These are phyloP conservation scores for Rhadina sibilatrix DNA, from an alignment of 2,113 vertebrate genomes.

Conservation along the genomic window DNA sequence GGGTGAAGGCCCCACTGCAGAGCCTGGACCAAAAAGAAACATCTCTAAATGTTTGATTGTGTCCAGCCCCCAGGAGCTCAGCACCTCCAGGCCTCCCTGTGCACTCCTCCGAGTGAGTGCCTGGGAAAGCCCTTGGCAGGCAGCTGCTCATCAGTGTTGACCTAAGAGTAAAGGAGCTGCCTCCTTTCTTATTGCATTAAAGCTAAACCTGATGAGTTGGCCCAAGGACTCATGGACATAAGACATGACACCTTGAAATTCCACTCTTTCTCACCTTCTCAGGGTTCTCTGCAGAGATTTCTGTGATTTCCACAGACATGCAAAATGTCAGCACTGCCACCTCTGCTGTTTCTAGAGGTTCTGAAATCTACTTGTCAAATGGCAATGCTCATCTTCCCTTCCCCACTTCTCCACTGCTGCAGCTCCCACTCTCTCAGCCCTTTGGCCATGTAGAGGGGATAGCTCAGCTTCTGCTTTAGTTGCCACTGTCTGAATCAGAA, in stretches of 20 bases:
- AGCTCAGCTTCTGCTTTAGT: neutral
- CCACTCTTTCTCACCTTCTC: neutral
- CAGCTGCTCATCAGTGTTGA: neutral
- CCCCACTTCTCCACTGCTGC: neutral
- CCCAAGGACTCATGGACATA: neutral
- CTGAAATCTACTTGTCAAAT: neutral
- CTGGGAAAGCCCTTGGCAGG: neutral
- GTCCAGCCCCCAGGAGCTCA: neutral
- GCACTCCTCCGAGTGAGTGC: fast-evolving
- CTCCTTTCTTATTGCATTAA: neutral
- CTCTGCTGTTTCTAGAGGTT: neutral
- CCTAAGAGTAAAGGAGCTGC: neutral
- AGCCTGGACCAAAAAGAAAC: neutral
- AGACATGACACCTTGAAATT: neutral
- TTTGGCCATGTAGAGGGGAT: neutral
- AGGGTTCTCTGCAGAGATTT: neutral
- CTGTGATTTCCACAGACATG: neutral
- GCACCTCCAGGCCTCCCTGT: neutral
- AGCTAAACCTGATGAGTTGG: neutral
- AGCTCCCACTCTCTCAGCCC: neutral
- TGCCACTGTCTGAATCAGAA: neutral
- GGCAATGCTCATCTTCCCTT: neutral
- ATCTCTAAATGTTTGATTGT: neutral
- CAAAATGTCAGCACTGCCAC: neutral
- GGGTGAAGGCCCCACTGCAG: neutral